Conservation (phyloP, 2,113 vertebrate species). For the Oncorhynchus keta region DNA sequence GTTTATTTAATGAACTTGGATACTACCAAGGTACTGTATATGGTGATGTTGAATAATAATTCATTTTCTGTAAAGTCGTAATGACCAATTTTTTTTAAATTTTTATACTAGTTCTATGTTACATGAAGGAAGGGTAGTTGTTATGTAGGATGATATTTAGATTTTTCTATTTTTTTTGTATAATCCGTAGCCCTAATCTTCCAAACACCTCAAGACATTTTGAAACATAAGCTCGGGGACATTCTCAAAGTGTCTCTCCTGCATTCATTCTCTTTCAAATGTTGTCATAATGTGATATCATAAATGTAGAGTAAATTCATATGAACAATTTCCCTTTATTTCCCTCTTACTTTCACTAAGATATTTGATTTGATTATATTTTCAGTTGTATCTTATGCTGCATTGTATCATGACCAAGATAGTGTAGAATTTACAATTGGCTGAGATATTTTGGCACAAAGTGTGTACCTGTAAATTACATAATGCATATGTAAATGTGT, state of each 20-base stretch:
- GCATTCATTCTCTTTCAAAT: neutral
- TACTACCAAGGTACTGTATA: slow-evolving; percentile 11
- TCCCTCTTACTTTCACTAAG: neutral
- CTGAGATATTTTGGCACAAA: no score
- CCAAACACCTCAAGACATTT: slow-evolving; percentile 40
- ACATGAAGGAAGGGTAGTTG: neutral
- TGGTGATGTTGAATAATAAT: slow-evolving; percentile 44
- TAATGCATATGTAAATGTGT: neutral
- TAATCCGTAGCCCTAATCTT: slow-evolving; percentile 67
- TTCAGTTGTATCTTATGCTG: no score
- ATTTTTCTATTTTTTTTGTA: slow-evolving; percentile 48
- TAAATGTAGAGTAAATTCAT: neutral
- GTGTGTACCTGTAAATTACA: neutral
- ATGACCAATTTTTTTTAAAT: slow-evolving; percentile 18
- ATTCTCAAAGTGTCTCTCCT: slow-evolving; percentile 44
- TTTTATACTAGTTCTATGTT: neutral
- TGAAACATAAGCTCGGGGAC: slow-evolving; percentile 61
- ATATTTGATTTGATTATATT: neutral
- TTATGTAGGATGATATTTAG: neutral
- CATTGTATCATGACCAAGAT: no score
- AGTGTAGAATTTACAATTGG: no score
- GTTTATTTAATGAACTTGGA: slow-evolving; percentile 60
- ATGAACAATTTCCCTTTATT: no score
- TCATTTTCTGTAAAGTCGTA: slow-evolving; percentile 48
- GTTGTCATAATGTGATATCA: slow-evolving; percentile 57